Evolutionary conservation across 2,797 vertebrate genomes (phyloP).

Genomic region (Myripristis jacobus): DNA sequence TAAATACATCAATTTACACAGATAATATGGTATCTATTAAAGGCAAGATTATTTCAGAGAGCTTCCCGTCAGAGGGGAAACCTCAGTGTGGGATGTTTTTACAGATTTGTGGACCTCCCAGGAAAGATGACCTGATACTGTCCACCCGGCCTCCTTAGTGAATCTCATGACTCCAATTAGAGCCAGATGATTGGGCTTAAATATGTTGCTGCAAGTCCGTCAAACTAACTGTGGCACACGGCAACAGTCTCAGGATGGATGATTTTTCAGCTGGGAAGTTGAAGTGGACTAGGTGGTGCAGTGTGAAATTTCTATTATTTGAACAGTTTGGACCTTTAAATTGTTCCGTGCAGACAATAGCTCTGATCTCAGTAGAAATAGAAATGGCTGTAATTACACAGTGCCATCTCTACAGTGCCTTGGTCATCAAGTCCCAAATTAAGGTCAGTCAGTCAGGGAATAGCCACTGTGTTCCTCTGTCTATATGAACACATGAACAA

Average conservation of each 20-base stretch:
- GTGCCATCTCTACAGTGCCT: too few relatives aligned
- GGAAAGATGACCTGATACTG: constrained; percentile 58
- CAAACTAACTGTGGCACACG: constrained; percentile 25
- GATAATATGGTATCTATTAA: background rate
- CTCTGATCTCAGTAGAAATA: too few relatives aligned
- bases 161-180: constrained; percentile 64
- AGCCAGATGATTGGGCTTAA: constrained; percentile 52
- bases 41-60: constrained; percentile 3
- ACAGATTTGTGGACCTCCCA: constrained; percentile 40
- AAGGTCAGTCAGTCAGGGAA: too few relatives aligned
- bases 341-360: too few relatives aligned
- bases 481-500: too few relatives aligned
- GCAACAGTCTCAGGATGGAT: background rate
- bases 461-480: too few relatives aligned
- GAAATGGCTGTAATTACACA: too few relatives aligned
- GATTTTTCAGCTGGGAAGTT: constrained; percentile 35
- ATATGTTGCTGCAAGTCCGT: constrained; percentile 33
- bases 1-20: constrained; percentile 3
- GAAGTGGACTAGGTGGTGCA: background rate
- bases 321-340: too few relatives aligned
- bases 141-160: constrained; percentile 47
- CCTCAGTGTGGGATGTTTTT: constrained; percentile 49
- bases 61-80: constrained; percentile 13
- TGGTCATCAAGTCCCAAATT: too few relatives aligned
- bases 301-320: background rate